Percentiles rank a stretch among this genome's conserved stretches.
Conservation (phyloP, 2,113 vertebrate species). For the Eclectus roratus region DNA sequence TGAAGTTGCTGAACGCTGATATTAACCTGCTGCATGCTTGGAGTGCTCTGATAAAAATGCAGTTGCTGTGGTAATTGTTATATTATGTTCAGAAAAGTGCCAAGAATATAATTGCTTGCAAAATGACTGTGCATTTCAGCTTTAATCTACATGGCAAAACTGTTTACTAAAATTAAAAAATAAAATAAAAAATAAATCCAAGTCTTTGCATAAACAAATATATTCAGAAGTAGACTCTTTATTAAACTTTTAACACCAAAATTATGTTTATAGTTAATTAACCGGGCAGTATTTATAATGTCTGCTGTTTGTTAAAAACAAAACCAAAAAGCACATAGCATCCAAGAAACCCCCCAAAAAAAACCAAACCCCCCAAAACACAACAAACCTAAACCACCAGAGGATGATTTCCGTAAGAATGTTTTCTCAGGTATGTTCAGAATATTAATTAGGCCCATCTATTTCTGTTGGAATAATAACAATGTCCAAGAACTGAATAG, state of each 20-base stretch:
- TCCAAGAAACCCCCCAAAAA: slow-evolving; percentile 1
- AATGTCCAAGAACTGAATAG: slow-evolving; percentile 91
- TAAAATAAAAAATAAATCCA: neutral
- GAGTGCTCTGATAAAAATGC: slow-evolving; percentile 55
- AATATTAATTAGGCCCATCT: slow-evolving; percentile 99
- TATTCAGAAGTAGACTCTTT: slow-evolving; percentile 36
- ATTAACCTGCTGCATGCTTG: slow-evolving; percentile 60
- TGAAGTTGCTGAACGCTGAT: slow-evolving; percentile 40
- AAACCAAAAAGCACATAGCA: neutral
- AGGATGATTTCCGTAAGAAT: slow-evolving; percentile 89
- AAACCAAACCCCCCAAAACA: slow-evolving; percentile 18
- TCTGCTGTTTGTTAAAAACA: slow-evolving; percentile 53
- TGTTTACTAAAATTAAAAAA: slow-evolving; percentile 47
- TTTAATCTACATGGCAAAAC: slow-evolving; percentile 62
- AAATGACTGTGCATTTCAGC: slow-evolving; percentile 60
- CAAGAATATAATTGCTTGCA: slow-evolving; percentile 67
- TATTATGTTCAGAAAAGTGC: slow-evolving; percentile 58
- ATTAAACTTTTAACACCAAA: slow-evolving; percentile 63
- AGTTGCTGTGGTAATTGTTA: slow-evolving; percentile 62
- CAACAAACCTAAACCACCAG: slow-evolving; percentile 69
- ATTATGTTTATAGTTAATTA: slow-evolving; percentile 55
- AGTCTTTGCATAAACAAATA: slow-evolving; percentile 58
- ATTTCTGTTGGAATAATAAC: slow-evolving; percentile 94
- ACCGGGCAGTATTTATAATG: slow-evolving; percentile 55
- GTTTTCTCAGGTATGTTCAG: slow-evolving; percentile 90